These are phyloP conservation scores for Echeneis naucrates DNA, from an alignment of 2,797 vertebrate species.

Conservation along the genomic window DNA sequence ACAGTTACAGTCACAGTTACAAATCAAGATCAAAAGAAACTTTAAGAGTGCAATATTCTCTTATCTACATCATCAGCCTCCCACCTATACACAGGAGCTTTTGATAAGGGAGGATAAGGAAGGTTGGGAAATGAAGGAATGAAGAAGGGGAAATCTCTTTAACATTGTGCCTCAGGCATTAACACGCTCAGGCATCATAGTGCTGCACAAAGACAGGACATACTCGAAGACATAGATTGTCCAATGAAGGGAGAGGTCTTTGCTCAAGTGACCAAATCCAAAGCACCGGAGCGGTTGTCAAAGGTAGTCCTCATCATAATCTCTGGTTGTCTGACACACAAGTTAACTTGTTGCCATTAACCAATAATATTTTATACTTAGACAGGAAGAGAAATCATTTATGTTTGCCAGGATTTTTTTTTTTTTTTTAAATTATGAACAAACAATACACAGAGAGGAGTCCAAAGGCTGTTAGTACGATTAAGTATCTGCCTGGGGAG, in stretches of 20 bases:
- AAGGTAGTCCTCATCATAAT: conserved; percentile 59
- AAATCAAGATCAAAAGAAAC: conserved; percentile 80
- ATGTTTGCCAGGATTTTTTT: conserved; percentile 79
- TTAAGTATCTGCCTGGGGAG: conserved; percentile 87
- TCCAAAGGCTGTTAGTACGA: conserved; percentile 85
- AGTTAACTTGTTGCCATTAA: conserved; percentile 64
- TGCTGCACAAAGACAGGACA: conserved; percentile 73
- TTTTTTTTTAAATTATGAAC: conserved; percentile 82
- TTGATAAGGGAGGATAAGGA: conserved; percentile 57
- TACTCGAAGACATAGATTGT: conserved; percentile 69
- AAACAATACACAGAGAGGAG: conserved; percentile 92
- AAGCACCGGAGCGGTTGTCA: conserved; percentile 49
- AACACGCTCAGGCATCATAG: conserved; percentile 71
- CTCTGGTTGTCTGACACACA: conserved; percentile 65
- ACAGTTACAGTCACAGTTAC: conserved; percentile 80
- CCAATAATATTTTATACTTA: conserved; percentile 69
- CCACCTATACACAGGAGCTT: conserved; percentile 77
- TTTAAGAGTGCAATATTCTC: conserved; percentile 80
- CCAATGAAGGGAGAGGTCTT: conserved; percentile 72
- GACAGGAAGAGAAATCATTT: conserved; percentile 86
- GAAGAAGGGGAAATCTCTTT: conserved; percentile 67
- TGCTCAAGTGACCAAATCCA: conserved; percentile 73
- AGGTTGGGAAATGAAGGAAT: conserved; percentile 16
- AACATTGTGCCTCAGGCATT: conserved; percentile 72
- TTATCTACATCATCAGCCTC: conserved; percentile 79